Conservation (phyloP, 2,797 vertebrate genomes). For the Hypotaenidia philippensis region DNA sequence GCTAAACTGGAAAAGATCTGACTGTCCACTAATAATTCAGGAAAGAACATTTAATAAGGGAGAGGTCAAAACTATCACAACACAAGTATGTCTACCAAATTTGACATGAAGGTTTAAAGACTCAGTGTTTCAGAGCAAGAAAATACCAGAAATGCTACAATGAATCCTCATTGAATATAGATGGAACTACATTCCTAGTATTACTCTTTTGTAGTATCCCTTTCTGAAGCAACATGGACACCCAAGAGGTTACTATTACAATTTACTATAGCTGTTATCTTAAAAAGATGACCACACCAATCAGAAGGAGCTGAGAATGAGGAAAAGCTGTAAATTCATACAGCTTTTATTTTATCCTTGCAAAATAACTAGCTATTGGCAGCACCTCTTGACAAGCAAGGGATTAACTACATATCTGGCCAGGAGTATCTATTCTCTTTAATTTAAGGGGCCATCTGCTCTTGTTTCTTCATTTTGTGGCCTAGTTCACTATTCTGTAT, state of each 20-base stretch:
- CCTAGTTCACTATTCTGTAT: background rate
- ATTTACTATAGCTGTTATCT: background rate
- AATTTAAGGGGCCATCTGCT: conserved; percentile 65
- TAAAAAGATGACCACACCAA: background rate
- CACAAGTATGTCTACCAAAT: background rate
- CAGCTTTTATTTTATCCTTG: background rate
- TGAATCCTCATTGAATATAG: background rate
- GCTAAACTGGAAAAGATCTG: background rate
- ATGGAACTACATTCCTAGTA: background rate
- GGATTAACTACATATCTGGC: conserved; percentile 4
- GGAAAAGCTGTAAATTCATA: background rate
- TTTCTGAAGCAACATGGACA: background rate
- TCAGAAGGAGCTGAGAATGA: background rate
- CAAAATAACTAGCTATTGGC: background rate
- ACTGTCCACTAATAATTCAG: background rate
- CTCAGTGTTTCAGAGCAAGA: background rate
- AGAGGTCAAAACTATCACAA: background rate
- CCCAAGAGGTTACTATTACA: background rate
- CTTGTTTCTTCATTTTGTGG: conserved; percentile 31
- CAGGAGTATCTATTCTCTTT: conserved; percentile 35
- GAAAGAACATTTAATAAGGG: background rate
- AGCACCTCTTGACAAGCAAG: background rate
- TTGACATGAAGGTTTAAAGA: background rate
- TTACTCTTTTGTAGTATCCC: background rate
- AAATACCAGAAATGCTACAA: background rate